Percentiles rank a stretch among this genome's conserved stretches.
Evolutionary conservation across 1,140 invertebrate genomes (phyloP).

Genomic region (Periplaneta americana): DNA sequence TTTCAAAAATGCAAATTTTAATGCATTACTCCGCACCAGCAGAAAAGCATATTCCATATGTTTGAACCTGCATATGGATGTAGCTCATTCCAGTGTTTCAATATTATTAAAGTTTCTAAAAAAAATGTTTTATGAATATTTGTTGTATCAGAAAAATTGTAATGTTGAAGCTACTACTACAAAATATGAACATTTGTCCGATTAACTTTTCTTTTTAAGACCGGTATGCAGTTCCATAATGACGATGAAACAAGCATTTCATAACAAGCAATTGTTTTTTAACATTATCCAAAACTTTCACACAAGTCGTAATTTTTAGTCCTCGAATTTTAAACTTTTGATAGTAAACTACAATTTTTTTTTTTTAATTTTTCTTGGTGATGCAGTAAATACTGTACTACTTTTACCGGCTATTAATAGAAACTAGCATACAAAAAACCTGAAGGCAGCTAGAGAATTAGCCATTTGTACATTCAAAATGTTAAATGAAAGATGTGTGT

Average conservation of each 20-base stretch:
- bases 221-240: not conserved
- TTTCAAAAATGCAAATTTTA: not conserved
- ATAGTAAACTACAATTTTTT: no score
- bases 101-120: not conserved
- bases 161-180: not conserved
- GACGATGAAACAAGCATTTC: not conserved
- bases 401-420: not conserved
- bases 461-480: not conserved
- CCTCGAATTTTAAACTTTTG: not conserved
- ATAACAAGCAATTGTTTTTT: not conserved
- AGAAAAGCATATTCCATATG: not conserved
- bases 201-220: not conserved
- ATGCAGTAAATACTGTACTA: not conserved
- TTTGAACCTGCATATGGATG: not conserved
- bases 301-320: not conserved
- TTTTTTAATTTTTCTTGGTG: not conserved
- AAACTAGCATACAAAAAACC: no score
- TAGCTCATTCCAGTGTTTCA: not conserved
- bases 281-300: not conserved
- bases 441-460: not conserved
- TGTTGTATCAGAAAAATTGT: not conserved
- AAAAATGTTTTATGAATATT: no score
- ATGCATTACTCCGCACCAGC: not conserved
- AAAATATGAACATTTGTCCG: not conserved
- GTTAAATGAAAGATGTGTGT: no score